Evolutionary conservation across 2,888 invertebrate species (phyloP).

Genomic region (Incurvaria masculella): DNA sequence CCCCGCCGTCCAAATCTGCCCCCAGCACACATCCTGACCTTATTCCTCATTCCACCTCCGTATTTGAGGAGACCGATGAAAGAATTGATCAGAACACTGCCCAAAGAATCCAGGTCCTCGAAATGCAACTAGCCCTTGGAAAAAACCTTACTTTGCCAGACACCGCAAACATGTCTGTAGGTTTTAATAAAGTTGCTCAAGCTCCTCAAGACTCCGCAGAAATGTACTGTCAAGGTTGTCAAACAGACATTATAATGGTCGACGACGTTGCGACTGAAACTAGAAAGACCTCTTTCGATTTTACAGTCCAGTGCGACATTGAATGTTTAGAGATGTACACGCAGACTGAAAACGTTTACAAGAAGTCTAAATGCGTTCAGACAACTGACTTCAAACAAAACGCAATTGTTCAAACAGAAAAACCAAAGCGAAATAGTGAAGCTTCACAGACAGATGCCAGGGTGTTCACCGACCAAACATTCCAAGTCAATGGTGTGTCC

Average conservation of each 20-base stretch:
- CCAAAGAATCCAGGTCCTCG: constrained; percentile 31
- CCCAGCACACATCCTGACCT: constrained; percentile 34
- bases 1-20: constrained; percentile 26
- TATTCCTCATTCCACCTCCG: constrained; percentile 17
- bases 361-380: constrained; percentile 39
- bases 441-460: constrained; percentile 30
- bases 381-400: constrained; percentile 26
- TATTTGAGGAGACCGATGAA: constrained; percentile 19
- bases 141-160: constrained; percentile 38
- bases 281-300: constrained; percentile 37
- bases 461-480: constrained; percentile 25
- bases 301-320: constrained; percentile 33
- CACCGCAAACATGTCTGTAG: constrained; percentile 33
- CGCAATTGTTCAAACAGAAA: constrained; percentile 35
- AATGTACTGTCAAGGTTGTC: constrained; percentile 40
- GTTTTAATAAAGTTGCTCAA: constrained; percentile 37
- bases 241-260: constrained; percentile 39
- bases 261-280: constrained; percentile 42
- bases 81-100: constrained; percentile 31
- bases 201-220: constrained; percentile 35
- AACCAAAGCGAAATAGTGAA: constrained; percentile 29
- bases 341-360: constrained; percentile 36
- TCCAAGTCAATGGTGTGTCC: constrained; percentile 24
- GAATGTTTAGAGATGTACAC: constrained; percentile 36
- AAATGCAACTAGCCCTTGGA: constrained; percentile 45